Percentiles rank a stretch among this genome's conserved stretches.
These are phyloP conservation scores for Nyctalus aviator DNA, from an alignment of 2,797 vertebrate genomes.

Conservation along the genomic window DNA sequence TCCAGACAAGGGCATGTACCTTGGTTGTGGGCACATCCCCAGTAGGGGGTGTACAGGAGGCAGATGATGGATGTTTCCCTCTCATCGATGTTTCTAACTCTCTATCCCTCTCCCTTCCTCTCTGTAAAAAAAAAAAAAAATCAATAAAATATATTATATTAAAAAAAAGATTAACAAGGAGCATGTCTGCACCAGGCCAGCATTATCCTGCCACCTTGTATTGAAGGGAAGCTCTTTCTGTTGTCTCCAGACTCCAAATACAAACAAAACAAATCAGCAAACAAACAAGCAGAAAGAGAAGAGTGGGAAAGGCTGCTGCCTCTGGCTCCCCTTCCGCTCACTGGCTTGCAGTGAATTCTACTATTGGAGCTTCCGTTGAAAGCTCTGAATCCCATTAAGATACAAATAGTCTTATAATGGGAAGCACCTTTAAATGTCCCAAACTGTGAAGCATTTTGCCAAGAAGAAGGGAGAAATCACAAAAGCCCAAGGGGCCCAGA, in stretches of 20 bases:
- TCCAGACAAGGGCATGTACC: too few relatives aligned
- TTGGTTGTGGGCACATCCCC: too few relatives aligned
- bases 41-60: too few relatives aligned
- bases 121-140: too few relatives aligned
- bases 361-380: not conserved
- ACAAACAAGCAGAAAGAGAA: not conserved
- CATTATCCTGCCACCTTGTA: not conserved
- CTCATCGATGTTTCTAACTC: too few relatives aligned
- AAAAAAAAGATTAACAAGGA: not conserved
- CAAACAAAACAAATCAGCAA: not conserved
- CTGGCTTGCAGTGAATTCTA: not conserved
- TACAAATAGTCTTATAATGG: not conserved
- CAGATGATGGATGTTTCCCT: too few relatives aligned
- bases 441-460: not conserved
- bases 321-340: not conserved
- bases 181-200: not conserved
- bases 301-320: not conserved
- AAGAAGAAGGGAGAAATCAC: not conserved
- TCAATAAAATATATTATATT: too few relatives aligned
- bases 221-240: not conserved
- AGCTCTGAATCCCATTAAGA: slow-evolving; percentile 12
- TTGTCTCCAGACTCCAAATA: not conserved
- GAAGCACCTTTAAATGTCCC: not conserved
- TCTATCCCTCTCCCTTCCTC: too few relatives aligned
- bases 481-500: not conserved